These are phyloP conservation scores for Anabacerthia variegaticeps DNA, from an alignment of 2,797 vertebrate genomes.

Conservation along the genomic window DNA sequence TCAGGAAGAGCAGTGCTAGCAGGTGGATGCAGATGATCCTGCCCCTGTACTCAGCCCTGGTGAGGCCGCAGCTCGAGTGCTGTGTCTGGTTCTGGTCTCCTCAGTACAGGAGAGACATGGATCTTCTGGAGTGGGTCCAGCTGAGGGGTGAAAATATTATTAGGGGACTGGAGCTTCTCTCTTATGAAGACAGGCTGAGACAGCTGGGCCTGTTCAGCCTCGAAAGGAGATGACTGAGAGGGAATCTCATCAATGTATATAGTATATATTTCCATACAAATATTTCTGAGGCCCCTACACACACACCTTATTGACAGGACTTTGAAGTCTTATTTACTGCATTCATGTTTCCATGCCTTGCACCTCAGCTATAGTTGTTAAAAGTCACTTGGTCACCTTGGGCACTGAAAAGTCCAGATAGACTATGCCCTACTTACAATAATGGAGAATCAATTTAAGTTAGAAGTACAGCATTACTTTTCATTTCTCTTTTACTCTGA, in stretches of 20 bases:
- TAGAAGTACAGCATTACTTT: neutral
- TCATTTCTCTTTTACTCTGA: neutral
- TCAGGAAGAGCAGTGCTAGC: neutral
- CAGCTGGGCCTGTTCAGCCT: neutral
- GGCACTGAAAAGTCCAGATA: neutral
- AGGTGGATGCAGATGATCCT: fast-evolving
- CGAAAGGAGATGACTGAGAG: neutral
- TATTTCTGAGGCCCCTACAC: neutral
- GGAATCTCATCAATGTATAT: neutral
- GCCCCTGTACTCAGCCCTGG: neutral
- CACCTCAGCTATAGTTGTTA: neutral
- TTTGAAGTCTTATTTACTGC: neutral
- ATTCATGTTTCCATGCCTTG: neutral
- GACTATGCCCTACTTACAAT: neutral
- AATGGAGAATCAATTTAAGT: neutral
- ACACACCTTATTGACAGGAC: neutral
- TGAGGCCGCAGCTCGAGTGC: neutral
- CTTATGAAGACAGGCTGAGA: neutral
- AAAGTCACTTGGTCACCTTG: neutral
- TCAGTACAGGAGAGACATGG: neutral
- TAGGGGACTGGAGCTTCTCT: neutral
- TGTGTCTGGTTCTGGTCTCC: neutral
- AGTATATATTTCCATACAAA: neutral
- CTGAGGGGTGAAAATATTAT: neutral
- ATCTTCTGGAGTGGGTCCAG: neutral